Conservation (phyloP, 1,140 invertebrate species). For the Formica selysi region DNA sequence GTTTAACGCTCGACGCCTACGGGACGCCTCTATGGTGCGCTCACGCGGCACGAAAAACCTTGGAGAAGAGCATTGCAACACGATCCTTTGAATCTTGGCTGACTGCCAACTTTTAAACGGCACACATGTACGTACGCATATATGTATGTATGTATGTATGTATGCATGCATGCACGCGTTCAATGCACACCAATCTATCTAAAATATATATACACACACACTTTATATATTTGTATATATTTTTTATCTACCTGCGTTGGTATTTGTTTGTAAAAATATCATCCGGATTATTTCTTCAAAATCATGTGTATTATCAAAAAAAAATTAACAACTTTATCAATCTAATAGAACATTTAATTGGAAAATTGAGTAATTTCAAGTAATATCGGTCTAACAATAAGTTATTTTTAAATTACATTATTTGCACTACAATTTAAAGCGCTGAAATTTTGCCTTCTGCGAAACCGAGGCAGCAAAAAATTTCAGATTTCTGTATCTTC, state of each 20-base stretch:
- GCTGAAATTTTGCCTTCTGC: neutral
- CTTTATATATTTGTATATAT: too few species aligned
- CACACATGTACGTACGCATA: slow-evolving; percentile 57
- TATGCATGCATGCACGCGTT: slow-evolving; percentile 5
- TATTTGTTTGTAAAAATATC: slow-evolving; percentile 1
- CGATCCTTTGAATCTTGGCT: slow-evolving; percentile 85
- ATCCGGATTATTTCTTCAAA: neutral
- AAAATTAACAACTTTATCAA: neutral
- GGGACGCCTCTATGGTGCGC: slow-evolving; percentile 82
- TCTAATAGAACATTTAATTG: neutral
- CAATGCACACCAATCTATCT: slow-evolving; percentile 4
- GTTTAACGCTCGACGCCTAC: slow-evolving; percentile 87
- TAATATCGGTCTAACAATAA: neutral
- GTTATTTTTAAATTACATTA: neutral
- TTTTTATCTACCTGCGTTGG: neutral
- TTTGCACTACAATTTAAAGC: neutral
- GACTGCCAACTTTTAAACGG: slow-evolving; percentile 82
- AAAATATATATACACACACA: neutral
- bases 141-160: neutral
- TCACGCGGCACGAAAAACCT: slow-evolving; percentile 80
- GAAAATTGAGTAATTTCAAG: neutral
- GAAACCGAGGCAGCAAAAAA: slow-evolving; percentile 17
- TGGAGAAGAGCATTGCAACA: slow-evolving; percentile 86
- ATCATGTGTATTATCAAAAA: neutral
- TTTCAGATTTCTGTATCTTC: slow-evolving; percentile 16